phyloP scores from a whole-genome alignment of 2,113 vertebrate genomes.

The Choloepus hoffmanni region DNA sequence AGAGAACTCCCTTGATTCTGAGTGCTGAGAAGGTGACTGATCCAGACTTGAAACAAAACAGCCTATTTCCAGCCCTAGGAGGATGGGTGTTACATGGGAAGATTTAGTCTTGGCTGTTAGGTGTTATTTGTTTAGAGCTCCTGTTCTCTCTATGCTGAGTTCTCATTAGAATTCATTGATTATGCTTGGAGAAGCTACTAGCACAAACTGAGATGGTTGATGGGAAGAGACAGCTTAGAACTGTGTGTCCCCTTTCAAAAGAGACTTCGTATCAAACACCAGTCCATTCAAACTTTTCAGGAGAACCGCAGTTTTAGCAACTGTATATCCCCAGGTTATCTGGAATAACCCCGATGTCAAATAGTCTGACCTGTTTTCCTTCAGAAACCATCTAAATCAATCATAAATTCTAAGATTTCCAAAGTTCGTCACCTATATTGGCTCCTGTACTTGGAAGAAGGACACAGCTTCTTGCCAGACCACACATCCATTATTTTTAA shows the following conservation, averaged over 20 bases:
- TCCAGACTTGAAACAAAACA: background rate
- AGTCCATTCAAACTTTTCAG: background rate
- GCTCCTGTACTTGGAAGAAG: constrained; percentile 1
- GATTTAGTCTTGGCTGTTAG: background rate
- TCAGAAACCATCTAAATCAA: background rate
- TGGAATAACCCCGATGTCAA: background rate
- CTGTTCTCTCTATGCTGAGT: constrained; percentile 25
- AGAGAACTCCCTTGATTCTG: background rate
- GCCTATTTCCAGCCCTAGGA: background rate
- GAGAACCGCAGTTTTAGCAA: background rate
- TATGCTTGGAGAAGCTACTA: constrained; percentile 49
- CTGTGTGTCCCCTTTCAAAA: background rate
- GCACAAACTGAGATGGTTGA: background rate
- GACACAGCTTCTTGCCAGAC: constrained; percentile 20
- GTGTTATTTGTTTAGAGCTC: background rate
- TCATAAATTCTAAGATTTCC: background rate
- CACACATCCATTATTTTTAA: constrained; percentile 14
- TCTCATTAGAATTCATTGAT: constrained; percentile 50
- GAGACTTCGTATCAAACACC: background rate
- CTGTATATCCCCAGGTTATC: background rate
- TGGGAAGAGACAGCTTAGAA: constrained; percentile 18
- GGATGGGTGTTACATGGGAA: background rate
- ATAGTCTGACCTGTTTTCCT: background rate
- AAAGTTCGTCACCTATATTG: background rate
- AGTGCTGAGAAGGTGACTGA: background rate